Base-by-base conservation (phyloP, 2,113 vertebrate genomes). In the Dipodomys merriami region DNA sequence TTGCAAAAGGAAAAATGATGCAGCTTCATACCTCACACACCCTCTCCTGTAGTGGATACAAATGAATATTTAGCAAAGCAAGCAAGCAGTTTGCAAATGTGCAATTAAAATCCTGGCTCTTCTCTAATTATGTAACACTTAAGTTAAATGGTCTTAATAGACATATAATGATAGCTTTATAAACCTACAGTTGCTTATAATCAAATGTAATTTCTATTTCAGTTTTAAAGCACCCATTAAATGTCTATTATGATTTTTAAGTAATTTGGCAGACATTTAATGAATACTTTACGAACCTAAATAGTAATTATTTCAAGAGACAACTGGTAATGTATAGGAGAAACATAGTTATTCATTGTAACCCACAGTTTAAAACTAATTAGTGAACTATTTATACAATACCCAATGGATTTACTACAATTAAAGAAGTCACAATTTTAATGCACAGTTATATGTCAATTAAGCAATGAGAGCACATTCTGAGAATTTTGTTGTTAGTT, bases 101-200 rank as follows among this genome's bases (percentile, higher is more conserved):
- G 97, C 96, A 97, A 97, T 98, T 98, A 98, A 97, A 98, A 98
- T 97, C 91, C 96, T 98, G 92, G 2, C 96, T 97, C 96, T 98
- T 98, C 89, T 93, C 86, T 98, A 97, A 98, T 98, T 98, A 97
- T 49, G 67, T 94, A 97, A 97, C 96, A 97, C 97, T 98, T 98
- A 97, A 97, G 96, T 98, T 97, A 97, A 98, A 97, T 97, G 96
- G 90, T 96, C 96, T 98, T 98, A 98, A 98, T 98, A 98, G 97
- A 97, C 94, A 97, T 96, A 96, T 97, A 98, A 98, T 97, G 97
- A 98, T 95, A 96, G 94, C 77, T 97, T 97, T 98, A 97, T 96
- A 98, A 98, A 97, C 94, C 94, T 97, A 97, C 95, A 97, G 94
- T 97, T 97, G 97, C 96, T 98, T 98, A 96, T 97, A 98, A 98